A percentile compares a stretch with the other conserved stretches of the same genome.
These are phyloP conservation scores for Nephrocerus scutellatus DNA, from an alignment of 2,888 invertebrate genomes.

Conservation along the genomic window DNA sequence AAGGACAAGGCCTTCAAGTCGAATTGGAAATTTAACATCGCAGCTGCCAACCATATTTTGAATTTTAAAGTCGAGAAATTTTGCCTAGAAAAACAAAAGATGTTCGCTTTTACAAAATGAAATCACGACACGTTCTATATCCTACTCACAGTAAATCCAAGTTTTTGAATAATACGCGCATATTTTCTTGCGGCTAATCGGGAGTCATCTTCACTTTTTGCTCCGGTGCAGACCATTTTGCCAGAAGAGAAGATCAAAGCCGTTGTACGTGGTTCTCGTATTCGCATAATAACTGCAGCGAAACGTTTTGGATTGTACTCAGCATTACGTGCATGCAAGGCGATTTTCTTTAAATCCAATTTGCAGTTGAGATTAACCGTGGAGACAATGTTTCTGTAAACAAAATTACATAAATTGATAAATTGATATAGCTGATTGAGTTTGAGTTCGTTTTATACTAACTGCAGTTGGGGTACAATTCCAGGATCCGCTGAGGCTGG, in stretches of 20 bases:
- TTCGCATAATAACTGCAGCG: conserved; percentile 98
- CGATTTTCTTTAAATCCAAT: conserved; percentile 93
- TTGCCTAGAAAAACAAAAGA: conserved; percentile 56
- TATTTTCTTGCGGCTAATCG: conserved; percentile 73
- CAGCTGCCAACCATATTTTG: conserved; percentile 76
- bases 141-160: conserved; percentile 62
- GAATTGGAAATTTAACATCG: conserved; percentile 70
- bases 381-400: conserved; percentile 90
- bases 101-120: too few species aligned
- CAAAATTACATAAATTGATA: background rate
- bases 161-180: conserved; percentile 76
- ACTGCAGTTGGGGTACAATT: conserved; percentile 71
- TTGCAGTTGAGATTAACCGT: conserved; percentile 95
- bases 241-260: conserved; percentile 73
- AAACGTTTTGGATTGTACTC: conserved; percentile 99
- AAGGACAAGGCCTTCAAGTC: conserved; percentile 65
- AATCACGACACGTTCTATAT: too few species aligned
- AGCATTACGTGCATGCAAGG: conserved; percentile 94
- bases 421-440: background rate
- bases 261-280: conserved; percentile 76
- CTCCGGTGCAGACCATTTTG: conserved; percentile 79
- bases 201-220: conserved; percentile 73
- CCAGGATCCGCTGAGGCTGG: conserved; percentile 90
- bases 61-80: conserved; percentile 74
- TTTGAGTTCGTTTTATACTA: conserved; percentile 13